Conservation (phyloP, 2,113 vertebrate species). For the Fregetta grallaria region DNA sequence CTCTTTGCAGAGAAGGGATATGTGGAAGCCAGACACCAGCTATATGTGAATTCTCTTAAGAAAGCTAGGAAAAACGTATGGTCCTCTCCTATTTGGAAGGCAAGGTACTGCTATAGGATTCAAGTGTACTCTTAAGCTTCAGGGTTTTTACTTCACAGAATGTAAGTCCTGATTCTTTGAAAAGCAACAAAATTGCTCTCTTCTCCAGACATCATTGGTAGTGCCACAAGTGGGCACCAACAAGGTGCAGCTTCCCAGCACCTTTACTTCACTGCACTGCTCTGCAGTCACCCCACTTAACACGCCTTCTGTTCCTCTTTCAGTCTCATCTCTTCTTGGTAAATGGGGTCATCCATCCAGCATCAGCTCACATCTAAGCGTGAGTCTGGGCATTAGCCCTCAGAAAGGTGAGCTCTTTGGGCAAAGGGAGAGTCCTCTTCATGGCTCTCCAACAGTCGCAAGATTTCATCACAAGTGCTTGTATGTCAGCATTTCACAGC, state of each 20-base stretch:
- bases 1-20: neutral
- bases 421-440: neutral
- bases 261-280: neutral
- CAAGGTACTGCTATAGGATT: neutral
- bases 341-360: neutral
- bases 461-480: neutral
- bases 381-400: neutral
- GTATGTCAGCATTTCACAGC: neutral
- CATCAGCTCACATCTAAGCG: neutral
- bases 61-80: neutral
- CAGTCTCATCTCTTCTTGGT: neutral
- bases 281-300: accelerated
- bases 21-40: neutral
- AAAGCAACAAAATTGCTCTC: neutral
- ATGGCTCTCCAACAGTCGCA: neutral
- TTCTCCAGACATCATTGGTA: neutral
- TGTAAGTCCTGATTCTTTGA: neutral
- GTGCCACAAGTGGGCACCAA: neutral
- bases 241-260: neutral
- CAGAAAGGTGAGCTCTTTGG: neutral
- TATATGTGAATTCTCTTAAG: neutral
- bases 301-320: accelerated
- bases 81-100: neutral
- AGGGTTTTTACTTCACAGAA: neutral
- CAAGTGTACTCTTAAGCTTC: neutral